Percentiles rank a stretch among this genome's conserved stretches.
Conservation (phyloP, 1,140 invertebrate species). For the Hestina assimilis region DNA sequence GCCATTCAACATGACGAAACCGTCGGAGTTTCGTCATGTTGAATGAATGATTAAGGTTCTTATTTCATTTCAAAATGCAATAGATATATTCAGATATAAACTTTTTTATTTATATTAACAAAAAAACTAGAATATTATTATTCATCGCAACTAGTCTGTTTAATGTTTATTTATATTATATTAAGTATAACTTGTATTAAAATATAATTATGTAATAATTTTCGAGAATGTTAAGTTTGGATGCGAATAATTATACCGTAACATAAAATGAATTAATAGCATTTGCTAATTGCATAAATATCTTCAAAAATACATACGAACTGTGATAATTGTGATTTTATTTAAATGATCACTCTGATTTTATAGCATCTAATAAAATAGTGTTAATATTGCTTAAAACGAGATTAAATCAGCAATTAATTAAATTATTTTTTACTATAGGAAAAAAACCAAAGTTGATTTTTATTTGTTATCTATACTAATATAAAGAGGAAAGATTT, state of each 20-base stretch:
- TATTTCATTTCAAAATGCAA: too few relatives aligned
- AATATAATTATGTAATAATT: conserved; percentile 8
- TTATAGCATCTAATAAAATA: not conserved
- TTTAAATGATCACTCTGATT: not conserved
- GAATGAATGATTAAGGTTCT: too few relatives aligned
- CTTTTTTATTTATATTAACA: too few relatives aligned
- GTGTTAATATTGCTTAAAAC: not conserved
- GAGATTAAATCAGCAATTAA: not conserved
- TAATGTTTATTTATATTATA: too few relatives aligned
- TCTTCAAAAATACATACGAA: conserved; percentile 3
- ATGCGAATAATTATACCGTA: conserved; percentile 14
- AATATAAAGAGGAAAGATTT: too few relatives aligned
- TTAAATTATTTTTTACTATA: not conserved
- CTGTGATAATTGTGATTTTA: not conserved
- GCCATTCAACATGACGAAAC: too few relatives aligned
- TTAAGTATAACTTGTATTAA: conserved; percentile 1
- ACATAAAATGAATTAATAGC: conserved; percentile 1
- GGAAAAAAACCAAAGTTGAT: not conserved
- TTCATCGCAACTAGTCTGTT: too few relatives aligned
- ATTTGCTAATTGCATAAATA: conserved; percentile 12
- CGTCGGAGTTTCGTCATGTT: too few relatives aligned
- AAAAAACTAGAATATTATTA: too few relatives aligned
- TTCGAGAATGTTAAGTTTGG: conserved; percentile 5
- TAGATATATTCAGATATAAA: too few relatives aligned
- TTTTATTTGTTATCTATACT: too few relatives aligned